These are phyloP conservation scores for Chouioia cunea DNA, from an alignment of 2,888 invertebrate genomes.

Conservation along the genomic window DNA sequence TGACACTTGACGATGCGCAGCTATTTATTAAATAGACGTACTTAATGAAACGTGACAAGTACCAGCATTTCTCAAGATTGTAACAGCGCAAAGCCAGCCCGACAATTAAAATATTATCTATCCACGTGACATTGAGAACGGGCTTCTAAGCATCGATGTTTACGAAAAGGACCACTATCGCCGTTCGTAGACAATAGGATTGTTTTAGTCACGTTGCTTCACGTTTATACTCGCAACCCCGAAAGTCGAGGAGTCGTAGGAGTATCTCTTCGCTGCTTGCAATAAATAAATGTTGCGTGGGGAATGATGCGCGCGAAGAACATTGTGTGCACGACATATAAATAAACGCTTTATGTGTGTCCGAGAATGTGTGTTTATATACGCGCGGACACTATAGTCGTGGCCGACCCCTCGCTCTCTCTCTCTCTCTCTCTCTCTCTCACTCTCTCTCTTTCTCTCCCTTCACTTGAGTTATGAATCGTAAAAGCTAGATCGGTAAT, in stretches of 20 bases:
- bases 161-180: too few relatives aligned
- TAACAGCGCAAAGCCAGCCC: not conserved
- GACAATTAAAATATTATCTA: not conserved
- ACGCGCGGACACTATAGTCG: conserved; percentile 3
- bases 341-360: conserved; percentile 68
- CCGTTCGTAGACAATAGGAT: too few relatives aligned
- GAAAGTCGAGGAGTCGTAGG: conserved; percentile 30
- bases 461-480: conserved; percentile 65
- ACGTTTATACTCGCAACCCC: conserved; percentile 17
- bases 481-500: conserved; percentile 66
- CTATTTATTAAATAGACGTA: too few relatives aligned
- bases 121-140: too few relatives aligned
- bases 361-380: conserved; percentile 48
- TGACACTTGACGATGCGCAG: too few relatives aligned
- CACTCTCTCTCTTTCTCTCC: conserved; percentile 48
- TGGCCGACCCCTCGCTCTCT: conserved; percentile 33
- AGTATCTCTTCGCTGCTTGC: conserved; percentile 13
- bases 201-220: not conserved
- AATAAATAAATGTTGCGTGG: conserved; percentile 62
- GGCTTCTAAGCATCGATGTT: too few relatives aligned
- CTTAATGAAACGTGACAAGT: too few relatives aligned
- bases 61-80: too few relatives aligned
- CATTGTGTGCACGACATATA: conserved; percentile 65
- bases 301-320: conserved; percentile 53
- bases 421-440: conserved; percentile 41